A percentile compares a stretch with the other conserved stretches of the same genome.
These are phyloP conservation scores for Anodontia alba DNA, from an alignment of 2,888 invertebrate species.

Conservation along the genomic window DNA sequence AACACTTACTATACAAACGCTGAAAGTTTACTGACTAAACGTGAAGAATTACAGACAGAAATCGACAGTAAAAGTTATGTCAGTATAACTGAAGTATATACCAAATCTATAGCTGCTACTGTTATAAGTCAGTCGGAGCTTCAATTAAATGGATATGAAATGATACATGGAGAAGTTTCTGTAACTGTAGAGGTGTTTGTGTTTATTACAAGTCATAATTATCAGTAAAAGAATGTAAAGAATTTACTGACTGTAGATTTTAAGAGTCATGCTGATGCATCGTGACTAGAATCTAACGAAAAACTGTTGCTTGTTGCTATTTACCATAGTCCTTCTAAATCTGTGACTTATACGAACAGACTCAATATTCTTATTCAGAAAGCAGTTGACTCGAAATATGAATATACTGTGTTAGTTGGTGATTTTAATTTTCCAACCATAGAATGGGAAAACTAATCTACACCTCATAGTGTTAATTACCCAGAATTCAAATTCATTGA, in stretches of 20 bases:
- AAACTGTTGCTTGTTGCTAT: not conserved
- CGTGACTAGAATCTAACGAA: not conserved
- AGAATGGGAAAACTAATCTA: not conserved
- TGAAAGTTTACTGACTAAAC: too few species aligned
- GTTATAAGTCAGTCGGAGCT: too few species aligned
- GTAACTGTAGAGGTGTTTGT: not conserved
- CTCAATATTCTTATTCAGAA: not conserved
- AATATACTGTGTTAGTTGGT: not conserved
- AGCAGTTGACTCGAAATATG: not conserved
- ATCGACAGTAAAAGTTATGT: too few species aligned
- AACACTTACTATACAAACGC: too few species aligned
- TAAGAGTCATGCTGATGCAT: not conserved
- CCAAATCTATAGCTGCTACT: too few species aligned
- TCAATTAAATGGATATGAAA: not conserved
- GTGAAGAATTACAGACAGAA: too few species aligned
- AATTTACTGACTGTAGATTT: not conserved
- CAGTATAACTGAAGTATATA: too few species aligned
- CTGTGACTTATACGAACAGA: not conserved
- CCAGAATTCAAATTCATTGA: constrained; percentile 1
- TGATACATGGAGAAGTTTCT: not conserved
- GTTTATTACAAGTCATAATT: not conserved
- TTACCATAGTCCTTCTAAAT: not conserved
- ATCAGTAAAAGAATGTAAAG: not conserved
- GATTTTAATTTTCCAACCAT: not conserved
- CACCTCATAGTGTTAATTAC: constrained; percentile 1